Conservation (phyloP, 2,797 vertebrate species). For the Loris lydekkerianus region DNA sequence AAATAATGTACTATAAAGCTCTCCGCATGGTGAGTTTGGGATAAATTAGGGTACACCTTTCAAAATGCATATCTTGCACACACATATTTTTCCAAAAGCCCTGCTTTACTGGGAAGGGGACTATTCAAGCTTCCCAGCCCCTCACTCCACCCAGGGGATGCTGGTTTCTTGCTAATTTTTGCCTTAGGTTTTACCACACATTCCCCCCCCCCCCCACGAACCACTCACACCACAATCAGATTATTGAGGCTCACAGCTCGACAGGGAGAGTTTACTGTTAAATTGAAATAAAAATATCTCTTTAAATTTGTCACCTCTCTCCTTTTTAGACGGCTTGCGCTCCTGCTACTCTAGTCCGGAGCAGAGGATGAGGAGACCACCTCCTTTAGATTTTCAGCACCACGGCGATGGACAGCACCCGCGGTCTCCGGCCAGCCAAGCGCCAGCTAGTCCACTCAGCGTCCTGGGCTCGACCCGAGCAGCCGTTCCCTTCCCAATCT, state of each 20-base stretch:
- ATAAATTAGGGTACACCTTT: slow-evolving; percentile 79
- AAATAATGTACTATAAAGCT: slow-evolving; percentile 79
- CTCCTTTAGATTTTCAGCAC: slow-evolving; percentile 82
- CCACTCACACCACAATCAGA: slow-evolving; percentile 71
- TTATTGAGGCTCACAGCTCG: slow-evolving; percentile 71
- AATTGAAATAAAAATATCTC: slow-evolving; percentile 79
- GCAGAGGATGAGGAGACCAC: background rate
- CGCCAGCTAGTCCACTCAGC: slow-evolving; percentile 69
- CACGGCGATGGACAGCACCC: slow-evolving; percentile 88
- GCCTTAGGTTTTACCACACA: slow-evolving; percentile 75
- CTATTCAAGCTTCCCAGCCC: slow-evolving; percentile 39
- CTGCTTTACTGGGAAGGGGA: slow-evolving; percentile 67
- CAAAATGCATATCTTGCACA: slow-evolving; percentile 70
- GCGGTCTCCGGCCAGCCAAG: background rate
- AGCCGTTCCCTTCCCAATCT: slow-evolving; percentile 63
- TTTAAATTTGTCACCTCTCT: slow-evolving; percentile 71
- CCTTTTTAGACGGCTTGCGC: slow-evolving; percentile 78
- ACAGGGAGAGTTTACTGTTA: slow-evolving; percentile 78
- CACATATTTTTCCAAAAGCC: background rate
- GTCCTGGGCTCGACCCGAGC: slow-evolving; percentile 62
- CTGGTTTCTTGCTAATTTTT: slow-evolving; percentile 79
- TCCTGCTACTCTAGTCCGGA: slow-evolving; percentile 70
- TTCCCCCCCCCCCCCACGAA: slow-evolving; percentile 44
- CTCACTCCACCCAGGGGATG: slow-evolving; percentile 69
- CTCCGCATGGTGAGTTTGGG: slow-evolving; percentile 77